phyloP scores from a whole-genome alignment of 2,113 vertebrate species.

The Gasterosteus nipponicus region DNA sequence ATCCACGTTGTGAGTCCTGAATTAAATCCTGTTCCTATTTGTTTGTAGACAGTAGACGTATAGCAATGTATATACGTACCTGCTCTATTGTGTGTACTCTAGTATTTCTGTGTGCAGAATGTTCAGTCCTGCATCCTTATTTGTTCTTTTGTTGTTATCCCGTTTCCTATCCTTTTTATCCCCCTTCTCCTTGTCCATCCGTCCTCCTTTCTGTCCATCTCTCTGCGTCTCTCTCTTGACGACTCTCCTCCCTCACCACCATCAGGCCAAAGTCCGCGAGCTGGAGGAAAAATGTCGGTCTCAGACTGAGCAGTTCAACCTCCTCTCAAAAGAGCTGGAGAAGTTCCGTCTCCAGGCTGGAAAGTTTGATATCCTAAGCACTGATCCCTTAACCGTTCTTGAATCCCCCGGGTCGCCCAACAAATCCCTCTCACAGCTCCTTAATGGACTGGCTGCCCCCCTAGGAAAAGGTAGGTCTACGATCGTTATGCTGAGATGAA shows the following conservation, averaged over 20 bases:
- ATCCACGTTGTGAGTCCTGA: conserved; percentile 14
- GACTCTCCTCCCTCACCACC: conserved; percentile 39
- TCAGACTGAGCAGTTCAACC: conserved; percentile 97
- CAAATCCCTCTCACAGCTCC: conserved; percentile 86
- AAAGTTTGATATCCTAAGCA: conserved; percentile 88
- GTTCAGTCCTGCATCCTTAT: conserved; percentile 22
- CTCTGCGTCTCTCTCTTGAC: conserved; percentile 10
- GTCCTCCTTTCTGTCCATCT: conserved; percentile 1
- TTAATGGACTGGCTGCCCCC: conserved; percentile 91
- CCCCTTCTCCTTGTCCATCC: not conserved
- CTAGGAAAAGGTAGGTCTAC: conserved; percentile 86
- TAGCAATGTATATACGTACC: conserved; percentile 1
- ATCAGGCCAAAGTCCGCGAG: conserved; percentile 93
- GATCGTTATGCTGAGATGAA: not conserved
- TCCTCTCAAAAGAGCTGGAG: conserved; percentile 93
- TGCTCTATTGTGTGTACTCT: conserved; percentile 20
- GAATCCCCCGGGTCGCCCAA: conserved; percentile 81
- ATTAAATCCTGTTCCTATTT: conserved; percentile 27
- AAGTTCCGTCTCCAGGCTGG: conserved; percentile 91
- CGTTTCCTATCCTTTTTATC: conserved; percentile 15
- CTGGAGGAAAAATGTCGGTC: conserved; percentile 95
- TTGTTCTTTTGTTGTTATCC: conserved; percentile 23
- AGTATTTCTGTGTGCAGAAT: conserved; percentile 25
- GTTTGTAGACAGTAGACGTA: conserved; percentile 37
- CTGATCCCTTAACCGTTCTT: conserved; percentile 72